These are phyloP conservation scores for Dufourea novaeangliae DNA, from an alignment of 1,140 invertebrate species.

Conservation along the genomic window DNA sequence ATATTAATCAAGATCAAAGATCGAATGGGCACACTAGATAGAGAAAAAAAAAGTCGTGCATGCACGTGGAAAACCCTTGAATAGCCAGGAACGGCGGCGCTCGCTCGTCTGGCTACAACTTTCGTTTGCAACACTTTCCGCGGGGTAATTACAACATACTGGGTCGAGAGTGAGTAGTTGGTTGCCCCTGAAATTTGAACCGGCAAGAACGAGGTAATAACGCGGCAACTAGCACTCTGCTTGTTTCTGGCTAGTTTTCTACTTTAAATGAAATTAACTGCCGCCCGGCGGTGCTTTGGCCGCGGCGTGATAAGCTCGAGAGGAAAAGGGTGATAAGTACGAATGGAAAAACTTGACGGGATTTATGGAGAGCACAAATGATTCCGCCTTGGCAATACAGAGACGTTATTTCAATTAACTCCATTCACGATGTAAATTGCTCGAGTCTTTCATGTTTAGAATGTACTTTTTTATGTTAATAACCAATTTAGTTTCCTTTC, in stretches of 20 bases:
- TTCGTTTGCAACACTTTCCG: slow-evolving; percentile 33
- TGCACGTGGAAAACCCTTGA: background rate
- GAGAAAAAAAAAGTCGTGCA: background rate
- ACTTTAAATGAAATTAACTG: slow-evolving; percentile 62
- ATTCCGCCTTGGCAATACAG: no score
- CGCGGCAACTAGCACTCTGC: slow-evolving; percentile 25
- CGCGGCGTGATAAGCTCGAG: background rate
- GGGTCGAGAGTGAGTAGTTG: slow-evolving; percentile 36
- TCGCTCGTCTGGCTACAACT: slow-evolving; percentile 14
- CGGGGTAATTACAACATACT: slow-evolving; percentile 44
- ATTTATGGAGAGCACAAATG: background rate
- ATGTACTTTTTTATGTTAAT: no score
- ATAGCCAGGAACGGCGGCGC: background rate
- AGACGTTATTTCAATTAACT: no score
- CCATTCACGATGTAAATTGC: no score
- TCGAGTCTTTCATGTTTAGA: no score
- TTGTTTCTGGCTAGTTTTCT: slow-evolving; percentile 55
- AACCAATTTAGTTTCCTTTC: no score
- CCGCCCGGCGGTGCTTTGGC: slow-evolving; percentile 13
- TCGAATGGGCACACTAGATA: background rate
- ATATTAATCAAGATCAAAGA: background rate
- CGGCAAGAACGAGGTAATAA: slow-evolving; percentile 35
- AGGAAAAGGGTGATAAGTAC: background rate
- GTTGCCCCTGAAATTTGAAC: slow-evolving; percentile 34
- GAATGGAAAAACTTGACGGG: background rate